phyloP scores from a whole-genome alignment of 2,888 invertebrate species.

The Diarsia mendica region DNA sequence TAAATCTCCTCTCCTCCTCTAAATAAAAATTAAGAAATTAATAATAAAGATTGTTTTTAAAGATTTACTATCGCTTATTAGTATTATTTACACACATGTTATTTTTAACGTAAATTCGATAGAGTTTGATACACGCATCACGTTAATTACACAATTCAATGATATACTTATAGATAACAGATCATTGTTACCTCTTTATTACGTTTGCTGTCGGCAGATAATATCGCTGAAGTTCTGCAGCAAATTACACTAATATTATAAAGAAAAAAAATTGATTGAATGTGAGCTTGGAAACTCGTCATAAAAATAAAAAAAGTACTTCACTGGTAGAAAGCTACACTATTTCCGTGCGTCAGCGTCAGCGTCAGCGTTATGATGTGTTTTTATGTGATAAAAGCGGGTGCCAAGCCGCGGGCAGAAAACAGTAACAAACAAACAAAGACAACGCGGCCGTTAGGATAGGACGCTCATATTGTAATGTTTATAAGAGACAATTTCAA shows the following conservation, averaged over 20 bases:
- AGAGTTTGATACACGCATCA: background rate
- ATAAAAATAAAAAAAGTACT: background rate
- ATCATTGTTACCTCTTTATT: constrained; percentile 1
- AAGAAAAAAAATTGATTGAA: background rate
- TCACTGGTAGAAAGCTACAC: background rate
- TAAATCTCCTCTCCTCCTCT: too few relatives aligned
- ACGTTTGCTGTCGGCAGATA: constrained; percentile 1
- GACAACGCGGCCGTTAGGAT: background rate
- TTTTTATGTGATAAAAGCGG: background rate
- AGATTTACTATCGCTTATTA: background rate
- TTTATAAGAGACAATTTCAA: constrained; percentile 1
- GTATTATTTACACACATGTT: background rate
- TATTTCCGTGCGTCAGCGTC: too few relatives aligned
- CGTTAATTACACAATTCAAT: background rate
- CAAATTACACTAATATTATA: background rate
- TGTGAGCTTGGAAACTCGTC: too few relatives aligned
- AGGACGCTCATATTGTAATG: constrained; percentile 14
- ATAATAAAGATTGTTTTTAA: background rate
- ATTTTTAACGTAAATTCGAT: background rate
- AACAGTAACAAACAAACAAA: background rate
- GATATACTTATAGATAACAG: background rate
- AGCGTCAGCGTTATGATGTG: background rate
- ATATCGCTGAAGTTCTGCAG: background rate
- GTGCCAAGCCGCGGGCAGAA: background rate
- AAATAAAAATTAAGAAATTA: too few relatives aligned